Conservation (phyloP, 2,113 vertebrate species). For the Choloepus hoffmanni region DNA sequence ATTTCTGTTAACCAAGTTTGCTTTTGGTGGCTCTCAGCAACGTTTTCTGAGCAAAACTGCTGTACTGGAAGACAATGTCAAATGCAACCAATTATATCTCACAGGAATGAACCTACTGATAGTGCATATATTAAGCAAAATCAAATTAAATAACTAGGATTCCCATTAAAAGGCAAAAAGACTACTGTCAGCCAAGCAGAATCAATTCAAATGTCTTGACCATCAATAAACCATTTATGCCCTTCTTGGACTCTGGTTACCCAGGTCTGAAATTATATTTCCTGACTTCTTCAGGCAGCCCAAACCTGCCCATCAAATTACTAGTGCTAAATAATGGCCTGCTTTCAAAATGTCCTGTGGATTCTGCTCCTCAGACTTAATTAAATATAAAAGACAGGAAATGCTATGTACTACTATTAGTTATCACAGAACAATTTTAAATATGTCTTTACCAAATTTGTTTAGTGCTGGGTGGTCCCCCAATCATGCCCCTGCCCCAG, state of each 20-base stretch:
- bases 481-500: background rate
- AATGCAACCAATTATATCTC: slow-evolving; percentile 55
- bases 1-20: slow-evolving; percentile 3
- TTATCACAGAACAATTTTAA: background rate
- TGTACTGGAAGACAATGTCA: slow-evolving; percentile 34
- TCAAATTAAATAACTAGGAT: slow-evolving; percentile 72
- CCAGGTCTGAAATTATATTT: background rate
- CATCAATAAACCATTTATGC: background rate
- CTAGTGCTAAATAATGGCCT: background rate
- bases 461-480: background rate
- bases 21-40: slow-evolving; percentile 50
- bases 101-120: slow-evolving; percentile 34
- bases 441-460: background rate
- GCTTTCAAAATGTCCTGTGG: background rate
- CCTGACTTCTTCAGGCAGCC: background rate
- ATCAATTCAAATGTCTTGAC: slow-evolving; percentile 56
- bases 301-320: background rate
- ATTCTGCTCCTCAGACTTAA: background rate
- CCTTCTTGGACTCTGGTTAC: slow-evolving; percentile 21
- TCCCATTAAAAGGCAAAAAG: slow-evolving; percentile 57
- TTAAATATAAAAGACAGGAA: background rate
- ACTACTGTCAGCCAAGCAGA: slow-evolving; percentile 28
- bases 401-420: background rate
- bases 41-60: background rate
- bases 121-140: slow-evolving; percentile 65